Evolutionary conservation across 1,140 invertebrate species (phyloP).

Genomic region (Macrobrachium nipponense): DNA sequence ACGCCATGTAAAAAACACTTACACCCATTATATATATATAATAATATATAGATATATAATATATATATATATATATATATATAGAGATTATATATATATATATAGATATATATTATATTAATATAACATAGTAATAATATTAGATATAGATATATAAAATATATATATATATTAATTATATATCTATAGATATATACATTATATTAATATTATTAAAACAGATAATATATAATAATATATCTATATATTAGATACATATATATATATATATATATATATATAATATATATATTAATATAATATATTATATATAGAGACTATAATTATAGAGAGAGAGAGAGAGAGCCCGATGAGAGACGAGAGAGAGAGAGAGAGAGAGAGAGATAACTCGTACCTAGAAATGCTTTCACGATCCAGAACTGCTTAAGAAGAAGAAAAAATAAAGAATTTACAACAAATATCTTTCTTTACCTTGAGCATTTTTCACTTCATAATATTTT

Average conservation of each 20-base stretch:
- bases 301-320: conserved; percentile 8
- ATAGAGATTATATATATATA: conserved; percentile 8
- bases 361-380: not conserved
- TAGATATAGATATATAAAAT: not conserved
- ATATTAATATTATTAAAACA: no score
- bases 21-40: not conserved
- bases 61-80: not conserved
- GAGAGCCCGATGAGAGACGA: no score
- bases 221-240: not conserved
- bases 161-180: not conserved
- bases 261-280: no score
- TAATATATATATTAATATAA: not conserved
- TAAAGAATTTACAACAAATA: no score
- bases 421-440: no score
- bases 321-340: not conserved
- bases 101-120: conserved; percentile 6
- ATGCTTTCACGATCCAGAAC: no score
- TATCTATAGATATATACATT: not conserved
- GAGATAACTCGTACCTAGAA: not conserved
- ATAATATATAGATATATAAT: conserved; percentile 8
- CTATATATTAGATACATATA: not conserved
- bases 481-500: no score
- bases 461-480: no score
- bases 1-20: not conserved
- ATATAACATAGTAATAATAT: conserved; percentile 6